Base-by-base conservation (phyloP, 2,797 vertebrate species). In the Rhinogobio ventralis region DNA sequence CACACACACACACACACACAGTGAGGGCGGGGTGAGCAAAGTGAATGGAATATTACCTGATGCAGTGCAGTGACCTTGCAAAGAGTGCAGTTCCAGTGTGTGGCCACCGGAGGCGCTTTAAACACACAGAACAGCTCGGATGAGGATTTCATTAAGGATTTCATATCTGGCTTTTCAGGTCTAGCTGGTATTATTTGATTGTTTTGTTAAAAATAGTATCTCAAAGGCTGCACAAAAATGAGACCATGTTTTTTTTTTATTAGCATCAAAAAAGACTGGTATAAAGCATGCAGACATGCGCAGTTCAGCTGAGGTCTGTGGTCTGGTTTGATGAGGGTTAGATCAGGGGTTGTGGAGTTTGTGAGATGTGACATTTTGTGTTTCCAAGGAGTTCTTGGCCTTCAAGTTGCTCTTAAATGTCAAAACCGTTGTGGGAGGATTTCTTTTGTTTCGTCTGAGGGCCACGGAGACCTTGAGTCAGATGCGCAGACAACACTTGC, bases 371-470 rank as follows among this genome's bases (percentile, higher is more conserved):
- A 89, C 91, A 92, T 93, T 92, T 93, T 79, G 89, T 91, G 90
- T 90, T 89, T 49, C 68, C 64, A 87, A 86, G 79, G 80, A 89
- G 87, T 91, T 85, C 82, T 80, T 89, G 90, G 89, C 93, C 90
- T 91, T 92, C 81, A 86, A 30, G 42, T 90, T 88, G 86, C 66
- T 87, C 64, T 62, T 72, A 88, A 91, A 91, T 46, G 88, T 86
- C 45, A 88, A 9, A 15, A 67, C 88, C 89, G 90, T 91, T 93
- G 72, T 74, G 86, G 25, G 13, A 19, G 84, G 92, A 94, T 93
- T 92, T 93, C 90, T 90, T 90, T 88, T 89, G 91, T 90, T 92
- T 92, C 90, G 93, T 94, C 92, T 93, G 79, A 45, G 5, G 30
- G 28, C 45, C 69, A 36, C 81, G 14, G 89, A 77, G 89, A 90